Conservation (phyloP, 2,888 invertebrate species). For the Brenthis daphne region DNA sequence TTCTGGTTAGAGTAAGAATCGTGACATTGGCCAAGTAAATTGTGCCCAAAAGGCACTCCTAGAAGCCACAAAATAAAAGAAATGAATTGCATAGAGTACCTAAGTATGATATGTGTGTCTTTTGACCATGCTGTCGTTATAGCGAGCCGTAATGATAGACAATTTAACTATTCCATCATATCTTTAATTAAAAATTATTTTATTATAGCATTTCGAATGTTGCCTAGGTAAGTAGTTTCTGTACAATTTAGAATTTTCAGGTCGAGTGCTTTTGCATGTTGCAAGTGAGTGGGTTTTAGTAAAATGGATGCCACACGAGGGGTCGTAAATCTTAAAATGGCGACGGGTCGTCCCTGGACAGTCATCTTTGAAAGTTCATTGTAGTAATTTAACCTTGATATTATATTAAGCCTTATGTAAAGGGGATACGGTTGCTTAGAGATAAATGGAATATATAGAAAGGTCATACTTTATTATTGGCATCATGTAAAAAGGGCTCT, state of each 20-base stretch:
- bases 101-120: no score
- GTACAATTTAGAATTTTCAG: constrained; percentile 58
- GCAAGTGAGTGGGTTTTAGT: constrained; percentile 64
- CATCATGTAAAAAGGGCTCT: constrained; percentile 17
- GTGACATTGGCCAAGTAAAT: no score
- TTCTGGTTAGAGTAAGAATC: no score
- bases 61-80: no score
- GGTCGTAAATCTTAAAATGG: constrained; percentile 67
- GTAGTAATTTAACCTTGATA: constrained; percentile 45
- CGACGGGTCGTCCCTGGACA: constrained; percentile 60
- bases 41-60: no score
- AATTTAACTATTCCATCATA: background rate
- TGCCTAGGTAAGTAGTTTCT: constrained; percentile 44
- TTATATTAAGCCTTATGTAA: constrained; percentile 35
- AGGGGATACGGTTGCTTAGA: background rate
- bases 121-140: no score
- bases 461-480: constrained; percentile 28
- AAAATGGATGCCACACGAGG: constrained; percentile 61
- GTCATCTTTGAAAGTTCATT: constrained; percentile 44
- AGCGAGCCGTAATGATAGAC: background rate
- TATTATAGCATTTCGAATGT: constrained; percentile 51
- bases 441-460: background rate
- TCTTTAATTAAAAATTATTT: constrained; percentile 1
- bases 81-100: no score
- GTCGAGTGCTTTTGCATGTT: constrained; percentile 74